A percentile compares a stretch with the other conserved stretches of the same genome.
Conservation (phyloP, 1,140 invertebrate species). For the Amphibalanus amphitrite region DNA sequence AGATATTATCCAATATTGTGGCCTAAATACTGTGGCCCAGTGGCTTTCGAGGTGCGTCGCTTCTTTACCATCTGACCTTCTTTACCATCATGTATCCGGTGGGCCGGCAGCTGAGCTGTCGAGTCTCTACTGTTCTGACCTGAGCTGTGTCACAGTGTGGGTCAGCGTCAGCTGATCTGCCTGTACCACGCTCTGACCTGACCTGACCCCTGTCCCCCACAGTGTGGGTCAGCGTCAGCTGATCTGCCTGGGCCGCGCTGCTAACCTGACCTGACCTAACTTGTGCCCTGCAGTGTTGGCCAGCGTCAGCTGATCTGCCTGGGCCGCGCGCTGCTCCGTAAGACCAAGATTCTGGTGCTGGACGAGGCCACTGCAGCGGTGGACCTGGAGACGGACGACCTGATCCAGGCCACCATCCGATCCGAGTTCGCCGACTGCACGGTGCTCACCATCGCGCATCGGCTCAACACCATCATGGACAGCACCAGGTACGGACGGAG, state of each 20-base stretch:
- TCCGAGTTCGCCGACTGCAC: conserved; percentile 75
- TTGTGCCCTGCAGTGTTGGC: conserved; percentile 34
- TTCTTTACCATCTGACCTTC: too few relatives aligned
- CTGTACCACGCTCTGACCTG: too few relatives aligned
- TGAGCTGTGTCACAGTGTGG: conserved; percentile 31
- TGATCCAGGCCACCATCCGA: conserved; percentile 75
- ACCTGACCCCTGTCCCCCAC: too few relatives aligned
- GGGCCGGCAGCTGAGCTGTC: too few relatives aligned
- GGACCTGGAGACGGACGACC: conserved; percentile 78
- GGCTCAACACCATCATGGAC: conserved; percentile 87
- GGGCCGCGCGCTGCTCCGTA: conserved; percentile 67
- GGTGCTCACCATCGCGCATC: conserved; percentile 83
- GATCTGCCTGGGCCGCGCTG: conserved; percentile 25
- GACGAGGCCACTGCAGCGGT: conserved; percentile 89
- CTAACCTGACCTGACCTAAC: too few relatives aligned
- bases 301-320: conserved; percentile 75
- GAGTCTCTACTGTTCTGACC: too few relatives aligned
- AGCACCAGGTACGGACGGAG: conserved; percentile 42
- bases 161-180: conserved; percentile 27
- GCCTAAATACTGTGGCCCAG: too few relatives aligned
- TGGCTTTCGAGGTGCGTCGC: too few relatives aligned
- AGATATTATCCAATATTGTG: too few relatives aligned
- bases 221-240: conserved; percentile 29
- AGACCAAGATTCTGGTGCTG: conserved; percentile 74
- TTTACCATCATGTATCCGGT: too few relatives aligned